Evolutionary conservation across 2,888 invertebrate species (phyloP).

Genomic region (Drosophila yooni): DNA sequence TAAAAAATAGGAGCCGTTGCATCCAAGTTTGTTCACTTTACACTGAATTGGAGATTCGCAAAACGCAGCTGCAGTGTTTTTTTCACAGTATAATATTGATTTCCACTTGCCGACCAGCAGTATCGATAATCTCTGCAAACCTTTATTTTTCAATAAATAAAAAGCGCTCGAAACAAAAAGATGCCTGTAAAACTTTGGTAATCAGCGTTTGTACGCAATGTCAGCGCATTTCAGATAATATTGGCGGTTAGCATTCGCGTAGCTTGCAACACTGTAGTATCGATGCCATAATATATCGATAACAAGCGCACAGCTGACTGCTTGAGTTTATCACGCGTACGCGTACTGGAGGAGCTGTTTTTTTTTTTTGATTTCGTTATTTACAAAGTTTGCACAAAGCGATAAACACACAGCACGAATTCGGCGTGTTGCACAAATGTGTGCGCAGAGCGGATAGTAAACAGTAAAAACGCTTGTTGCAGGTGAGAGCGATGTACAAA

Average conservation of each 20-base stretch:
- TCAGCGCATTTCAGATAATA: background rate
- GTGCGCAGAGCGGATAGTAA: slow-evolving; percentile 40
- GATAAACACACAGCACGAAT: slow-evolving; percentile 19
- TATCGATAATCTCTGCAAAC: slow-evolving; percentile 10
- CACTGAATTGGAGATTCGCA: slow-evolving; percentile 28
- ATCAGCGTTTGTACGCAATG: background rate
- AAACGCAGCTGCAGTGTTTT: slow-evolving; percentile 3
- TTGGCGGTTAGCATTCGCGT: slow-evolving; percentile 24
- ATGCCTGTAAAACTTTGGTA: background rate
- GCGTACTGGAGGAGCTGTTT: slow-evolving; percentile 36
- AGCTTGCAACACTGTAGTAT: slow-evolving; percentile 44
- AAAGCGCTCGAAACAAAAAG: background rate
- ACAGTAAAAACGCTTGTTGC: slow-evolving; percentile 44
- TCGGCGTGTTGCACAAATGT: slow-evolving; percentile 62
- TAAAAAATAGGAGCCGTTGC: background rate
- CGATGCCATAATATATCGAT: slow-evolving; percentile 45
- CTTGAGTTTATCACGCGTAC: slow-evolving; percentile 4
- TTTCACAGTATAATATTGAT: slow-evolving; percentile 5
- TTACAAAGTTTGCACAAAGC: slow-evolving; percentile 60
- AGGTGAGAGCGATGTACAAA: slow-evolving; percentile 47
- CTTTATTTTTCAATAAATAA: background rate
- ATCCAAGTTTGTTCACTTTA: slow-evolving; percentile 6
- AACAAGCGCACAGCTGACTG: slow-evolving; percentile 25
- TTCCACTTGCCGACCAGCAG: background rate
- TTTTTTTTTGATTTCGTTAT: slow-evolving; percentile 56